Evolutionary conservation across 2,113 vertebrate species (phyloP).

Genomic region (Charina bottae): DNA sequence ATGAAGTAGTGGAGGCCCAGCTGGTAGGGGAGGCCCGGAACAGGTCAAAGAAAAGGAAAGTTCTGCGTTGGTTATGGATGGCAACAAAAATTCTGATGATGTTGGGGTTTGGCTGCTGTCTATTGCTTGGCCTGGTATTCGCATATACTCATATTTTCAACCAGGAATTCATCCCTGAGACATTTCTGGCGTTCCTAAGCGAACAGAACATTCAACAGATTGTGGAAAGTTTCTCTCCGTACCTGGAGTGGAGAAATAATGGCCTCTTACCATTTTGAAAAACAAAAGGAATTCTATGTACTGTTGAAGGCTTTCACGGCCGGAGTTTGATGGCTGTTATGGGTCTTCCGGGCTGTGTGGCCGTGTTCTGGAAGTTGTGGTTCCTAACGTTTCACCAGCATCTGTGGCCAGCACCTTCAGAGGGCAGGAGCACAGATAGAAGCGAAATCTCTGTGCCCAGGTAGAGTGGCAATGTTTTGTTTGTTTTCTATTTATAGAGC

Average conservation of each 20-base stretch:
- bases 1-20: neutral
- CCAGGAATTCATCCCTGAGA: neutral
- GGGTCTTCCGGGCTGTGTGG: too few relatives aligned
- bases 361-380: too few relatives aligned
- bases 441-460: too few relatives aligned
- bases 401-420: too few relatives aligned
- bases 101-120: neutral
- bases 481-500: too few relatives aligned
- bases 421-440: too few relatives aligned
- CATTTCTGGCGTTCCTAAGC: neutral
- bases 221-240: neutral
- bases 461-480: too few relatives aligned
- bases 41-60: neutral
- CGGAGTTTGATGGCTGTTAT: too few relatives aligned
- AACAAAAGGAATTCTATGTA: too few relatives aligned
- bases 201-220: neutral
- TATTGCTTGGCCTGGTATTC: neutral
- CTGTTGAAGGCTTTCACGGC: too few relatives aligned
- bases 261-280: neutral
- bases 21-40: neutral
- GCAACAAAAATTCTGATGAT: neutral
- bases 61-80: neutral
- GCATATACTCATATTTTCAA: slow-evolving; percentile 16
- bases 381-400: too few relatives aligned
- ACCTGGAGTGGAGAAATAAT: neutral